phyloP scores from a whole-genome alignment of 2,797 vertebrate species.

The Menidia menidia region DNA sequence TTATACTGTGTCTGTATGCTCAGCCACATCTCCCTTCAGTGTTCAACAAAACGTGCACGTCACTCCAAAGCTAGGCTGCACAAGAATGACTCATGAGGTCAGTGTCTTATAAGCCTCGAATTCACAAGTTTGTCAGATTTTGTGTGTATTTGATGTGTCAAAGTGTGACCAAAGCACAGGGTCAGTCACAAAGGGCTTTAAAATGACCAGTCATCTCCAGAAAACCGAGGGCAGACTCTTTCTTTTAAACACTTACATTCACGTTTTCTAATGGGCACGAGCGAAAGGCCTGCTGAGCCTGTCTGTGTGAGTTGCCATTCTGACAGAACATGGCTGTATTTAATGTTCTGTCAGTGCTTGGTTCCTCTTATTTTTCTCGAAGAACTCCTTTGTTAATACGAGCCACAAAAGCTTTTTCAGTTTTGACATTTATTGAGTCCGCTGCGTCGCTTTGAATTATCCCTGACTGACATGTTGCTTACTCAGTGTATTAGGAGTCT shows the following conservation, averaged over 20 bases:
- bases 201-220: background rate
- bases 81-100: too few species aligned
- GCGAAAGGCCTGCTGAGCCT: background rate
- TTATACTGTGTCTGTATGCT: too few species aligned
- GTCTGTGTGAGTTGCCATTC: background rate
- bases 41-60: too few species aligned
- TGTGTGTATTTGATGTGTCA: too few species aligned
- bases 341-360: background rate
- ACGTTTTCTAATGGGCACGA: background rate
- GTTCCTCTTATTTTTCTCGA: background rate
- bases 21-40: too few species aligned
- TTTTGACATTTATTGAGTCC: conserved; percentile 1
- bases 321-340: background rate
- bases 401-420: background rate
- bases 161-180: background rate
- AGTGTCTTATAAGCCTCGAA: too few species aligned
- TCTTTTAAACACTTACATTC: conserved; percentile 6
- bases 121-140: too few species aligned
- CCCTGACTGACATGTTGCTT: background rate
- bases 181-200: background rate
- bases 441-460: background rate
- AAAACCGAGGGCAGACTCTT: background rate
- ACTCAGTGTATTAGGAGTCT: background rate
- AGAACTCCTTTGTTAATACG: background rate
- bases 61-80: too few species aligned